Evolutionary conservation across 2,888 invertebrate species (phyloP).

Genomic region (Melanotus villosus): DNA sequence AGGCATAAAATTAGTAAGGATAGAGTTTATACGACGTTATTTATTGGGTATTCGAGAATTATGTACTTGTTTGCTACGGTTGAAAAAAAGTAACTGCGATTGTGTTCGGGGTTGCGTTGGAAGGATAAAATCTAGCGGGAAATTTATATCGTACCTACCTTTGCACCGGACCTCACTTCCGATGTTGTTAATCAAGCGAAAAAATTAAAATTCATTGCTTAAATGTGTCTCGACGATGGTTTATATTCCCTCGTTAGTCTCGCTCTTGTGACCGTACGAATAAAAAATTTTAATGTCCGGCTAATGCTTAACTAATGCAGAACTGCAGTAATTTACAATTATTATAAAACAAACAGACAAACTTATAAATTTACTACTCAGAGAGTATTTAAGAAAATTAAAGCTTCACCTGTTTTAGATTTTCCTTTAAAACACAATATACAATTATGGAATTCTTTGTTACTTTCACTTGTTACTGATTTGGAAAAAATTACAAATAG

Average conservation of each 20-base stretch:
- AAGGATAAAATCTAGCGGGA: slow-evolving; percentile 22
- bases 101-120: slow-evolving; percentile 10
- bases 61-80: slow-evolving; percentile 58
- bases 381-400: too few relatives aligned
- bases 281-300: slow-evolving; percentile 11
- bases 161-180: not conserved
- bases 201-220: not conserved
- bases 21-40: slow-evolving; percentile 48
- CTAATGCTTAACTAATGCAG: too few relatives aligned
- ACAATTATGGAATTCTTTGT: too few relatives aligned
- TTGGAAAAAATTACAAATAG: too few relatives aligned
- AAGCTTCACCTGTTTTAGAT: too few relatives aligned
- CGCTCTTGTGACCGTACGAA: not conserved
- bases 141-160: slow-evolving; percentile 10
- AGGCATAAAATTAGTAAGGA: slow-evolving; percentile 67
- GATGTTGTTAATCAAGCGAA: slow-evolving; percentile 1
- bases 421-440: too few relatives aligned
- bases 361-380: too few relatives aligned
- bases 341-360: too few relatives aligned
- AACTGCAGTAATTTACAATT: too few relatives aligned
- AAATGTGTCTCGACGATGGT: not conserved
- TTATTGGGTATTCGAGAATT: slow-evolving; percentile 49
- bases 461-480: too few relatives aligned
- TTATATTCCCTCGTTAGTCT: slow-evolving; percentile 10
- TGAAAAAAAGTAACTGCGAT: slow-evolving; percentile 28